Evolutionary conservation across 2,113 vertebrate species (phyloP).

Genomic region (Herpetotheres cachinnans): DNA sequence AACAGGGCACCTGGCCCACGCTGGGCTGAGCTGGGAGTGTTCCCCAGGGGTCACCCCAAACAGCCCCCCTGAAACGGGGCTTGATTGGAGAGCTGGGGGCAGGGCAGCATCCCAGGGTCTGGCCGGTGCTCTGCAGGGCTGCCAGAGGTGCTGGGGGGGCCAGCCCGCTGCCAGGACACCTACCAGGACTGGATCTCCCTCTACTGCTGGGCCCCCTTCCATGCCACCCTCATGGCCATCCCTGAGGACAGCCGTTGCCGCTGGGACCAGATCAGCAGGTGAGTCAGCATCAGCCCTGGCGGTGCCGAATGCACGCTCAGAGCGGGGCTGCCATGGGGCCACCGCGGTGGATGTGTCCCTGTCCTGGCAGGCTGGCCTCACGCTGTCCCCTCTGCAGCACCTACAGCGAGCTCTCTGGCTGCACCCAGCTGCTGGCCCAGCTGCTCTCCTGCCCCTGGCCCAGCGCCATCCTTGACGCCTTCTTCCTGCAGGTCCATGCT

Average conservation of each 20-base stretch:
- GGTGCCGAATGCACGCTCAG: rapidly evolving
- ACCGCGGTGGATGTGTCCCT: rapidly evolving
- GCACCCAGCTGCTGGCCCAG: constrained; percentile 1
- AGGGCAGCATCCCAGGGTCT: rapidly evolving
- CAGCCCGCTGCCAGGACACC: background rate
- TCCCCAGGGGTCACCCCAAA: background rate
- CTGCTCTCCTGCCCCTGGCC: background rate
- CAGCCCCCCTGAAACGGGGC: rapidly evolving
- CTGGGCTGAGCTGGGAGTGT: background rate
- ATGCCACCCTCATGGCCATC: background rate
- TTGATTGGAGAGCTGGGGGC: rapidly evolving
- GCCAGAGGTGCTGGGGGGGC: background rate
- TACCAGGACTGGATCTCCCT: background rate
- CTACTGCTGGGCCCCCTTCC: constrained; percentile 15
- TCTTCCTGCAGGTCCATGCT: background rate
- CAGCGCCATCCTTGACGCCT: background rate
- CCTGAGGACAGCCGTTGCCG: background rate
- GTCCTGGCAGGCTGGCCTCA: background rate
- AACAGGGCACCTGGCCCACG: rapidly evolving
- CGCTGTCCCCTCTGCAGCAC: background rate
- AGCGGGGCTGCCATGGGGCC: background rate
- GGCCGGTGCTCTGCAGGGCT: background rate
- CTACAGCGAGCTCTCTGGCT: background rate
- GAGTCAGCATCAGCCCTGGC: rapidly evolving
- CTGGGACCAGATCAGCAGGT: constrained; percentile 4